Conservation (phyloP, 2,113 vertebrate genomes). For the Thamnophis sirtalis region DNA sequence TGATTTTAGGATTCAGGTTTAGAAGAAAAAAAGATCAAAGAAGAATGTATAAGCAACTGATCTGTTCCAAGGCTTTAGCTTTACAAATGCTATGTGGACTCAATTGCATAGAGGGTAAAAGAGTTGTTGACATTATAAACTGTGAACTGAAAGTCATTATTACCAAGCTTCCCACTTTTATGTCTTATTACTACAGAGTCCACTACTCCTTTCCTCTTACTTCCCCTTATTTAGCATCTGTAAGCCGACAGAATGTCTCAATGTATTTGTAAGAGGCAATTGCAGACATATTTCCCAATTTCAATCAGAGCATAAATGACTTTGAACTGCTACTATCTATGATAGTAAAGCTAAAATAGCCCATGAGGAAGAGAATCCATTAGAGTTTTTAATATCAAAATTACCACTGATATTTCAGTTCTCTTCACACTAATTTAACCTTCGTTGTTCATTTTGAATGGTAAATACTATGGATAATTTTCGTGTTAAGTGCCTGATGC, state of each 20-base stretch:
- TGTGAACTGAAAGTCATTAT: neutral
- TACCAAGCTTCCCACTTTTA: neutral
- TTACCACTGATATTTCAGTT: neutral
- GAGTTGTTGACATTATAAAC: neutral
- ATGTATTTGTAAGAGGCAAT: neutral
- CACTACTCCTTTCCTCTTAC: neutral
- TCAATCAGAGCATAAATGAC: neutral
- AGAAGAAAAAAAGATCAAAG: neutral
- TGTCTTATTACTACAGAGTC: neutral
- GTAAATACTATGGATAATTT: neutral
- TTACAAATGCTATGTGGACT: neutral
- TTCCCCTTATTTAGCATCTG: neutral
- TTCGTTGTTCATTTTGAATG: neutral
- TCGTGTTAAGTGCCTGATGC: neutral
- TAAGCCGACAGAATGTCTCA: neutral
- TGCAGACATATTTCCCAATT: neutral
- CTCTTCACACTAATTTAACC: neutral
- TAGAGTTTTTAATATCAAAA: neutral
- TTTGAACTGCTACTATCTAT: neutral
- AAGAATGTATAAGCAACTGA: neutral
- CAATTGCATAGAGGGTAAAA: too few species aligned
- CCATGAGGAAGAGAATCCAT: neutral
- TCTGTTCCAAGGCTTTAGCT: neutral
- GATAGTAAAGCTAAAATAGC: neutral
- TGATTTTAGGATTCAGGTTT: neutral